Evolutionary conservation across 2,888 invertebrate genomes (phyloP).

Genomic region (Rhagium mordax): DNA sequence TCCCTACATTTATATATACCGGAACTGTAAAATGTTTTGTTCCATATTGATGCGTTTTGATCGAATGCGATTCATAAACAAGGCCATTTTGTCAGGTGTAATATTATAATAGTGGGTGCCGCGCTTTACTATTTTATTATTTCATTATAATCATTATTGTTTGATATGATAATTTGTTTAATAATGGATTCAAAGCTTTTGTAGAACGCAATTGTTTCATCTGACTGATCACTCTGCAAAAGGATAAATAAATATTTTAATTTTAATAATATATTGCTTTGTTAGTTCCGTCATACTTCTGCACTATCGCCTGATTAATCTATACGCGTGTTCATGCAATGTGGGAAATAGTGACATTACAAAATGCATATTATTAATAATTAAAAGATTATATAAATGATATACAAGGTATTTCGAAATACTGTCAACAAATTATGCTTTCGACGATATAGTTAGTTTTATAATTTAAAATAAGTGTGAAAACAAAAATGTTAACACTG

Average conservation of each 20-base stretch:
- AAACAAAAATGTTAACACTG: too few relatives aligned
- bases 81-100: conserved; percentile 65
- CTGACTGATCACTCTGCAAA: conserved; percentile 50
- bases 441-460: too few relatives aligned
- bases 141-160: conserved; percentile 61
- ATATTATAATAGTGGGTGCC: conserved; percentile 62
- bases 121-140: conserved; percentile 56
- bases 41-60: conserved; percentile 64
- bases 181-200: conserved; percentile 49
- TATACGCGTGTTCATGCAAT: background rate
- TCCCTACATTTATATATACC: conserved; percentile 64
- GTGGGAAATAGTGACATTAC: background rate
- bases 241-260: conserved; percentile 42
- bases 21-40: conserved; percentile 64
- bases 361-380: background rate
- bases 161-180: conserved; percentile 66
- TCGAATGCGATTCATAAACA: conserved; percentile 60
- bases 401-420: background rate
- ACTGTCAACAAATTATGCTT: too few relatives aligned
- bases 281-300: conserved; percentile 24
- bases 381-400: background rate
- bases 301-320: conserved; percentile 6
- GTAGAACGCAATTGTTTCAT: conserved; percentile 48
- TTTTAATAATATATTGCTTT: conserved; percentile 42
- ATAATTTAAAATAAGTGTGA: too few relatives aligned